These are phyloP conservation scores for Anastatus disparis DNA, from an alignment of 1,140 invertebrate genomes.

Conservation along the genomic window DNA sequence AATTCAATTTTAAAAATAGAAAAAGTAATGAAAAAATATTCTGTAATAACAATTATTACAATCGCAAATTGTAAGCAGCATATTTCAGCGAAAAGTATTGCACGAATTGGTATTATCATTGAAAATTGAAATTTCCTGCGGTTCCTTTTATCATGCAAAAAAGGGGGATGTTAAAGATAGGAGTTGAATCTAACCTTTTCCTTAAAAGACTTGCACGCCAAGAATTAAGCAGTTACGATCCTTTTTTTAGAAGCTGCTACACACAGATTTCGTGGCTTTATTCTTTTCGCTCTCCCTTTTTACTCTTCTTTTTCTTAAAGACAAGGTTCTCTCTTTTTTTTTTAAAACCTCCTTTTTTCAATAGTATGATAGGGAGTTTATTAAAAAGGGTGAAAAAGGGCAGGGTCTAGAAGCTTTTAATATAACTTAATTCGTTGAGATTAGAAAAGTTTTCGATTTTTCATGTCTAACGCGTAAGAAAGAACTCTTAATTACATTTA, in stretches of 20 bases:
- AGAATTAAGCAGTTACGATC: slow-evolving; percentile 60
- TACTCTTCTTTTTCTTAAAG: not conserved
- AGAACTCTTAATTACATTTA: slow-evolving; percentile 29
- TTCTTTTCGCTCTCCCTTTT: not conserved
- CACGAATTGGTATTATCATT: slow-evolving; percentile 24
- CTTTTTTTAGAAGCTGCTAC: slow-evolving; percentile 50
- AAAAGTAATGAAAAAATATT: too few relatives aligned
- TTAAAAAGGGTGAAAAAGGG: slow-evolving; percentile 61
- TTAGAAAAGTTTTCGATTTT: slow-evolving; percentile 57
- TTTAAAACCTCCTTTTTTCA: slow-evolving; percentile 52
- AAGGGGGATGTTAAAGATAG: slow-evolving; percentile 34
- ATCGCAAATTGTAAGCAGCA: not conserved
- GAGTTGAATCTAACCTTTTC: not conserved
- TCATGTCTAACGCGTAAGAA: not conserved
- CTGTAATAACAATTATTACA: too few relatives aligned
- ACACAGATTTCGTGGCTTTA: slow-evolving; percentile 31
- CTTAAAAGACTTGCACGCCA: slow-evolving; percentile 22
- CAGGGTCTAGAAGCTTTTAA: slow-evolving; percentile 56
- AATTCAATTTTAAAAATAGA: too few relatives aligned
- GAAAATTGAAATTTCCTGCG: slow-evolving; percentile 60
- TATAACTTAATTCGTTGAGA: slow-evolving; percentile 64
- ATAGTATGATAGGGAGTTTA: too few relatives aligned
- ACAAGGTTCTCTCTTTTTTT: slow-evolving; percentile 59
- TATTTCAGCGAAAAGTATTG: slow-evolving; percentile 5
- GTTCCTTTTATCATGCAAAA: slow-evolving; percentile 64